Evolutionary conservation across 2,113 vertebrate genomes (phyloP).

Genomic region (Sinosuthora webbiana): DNA sequence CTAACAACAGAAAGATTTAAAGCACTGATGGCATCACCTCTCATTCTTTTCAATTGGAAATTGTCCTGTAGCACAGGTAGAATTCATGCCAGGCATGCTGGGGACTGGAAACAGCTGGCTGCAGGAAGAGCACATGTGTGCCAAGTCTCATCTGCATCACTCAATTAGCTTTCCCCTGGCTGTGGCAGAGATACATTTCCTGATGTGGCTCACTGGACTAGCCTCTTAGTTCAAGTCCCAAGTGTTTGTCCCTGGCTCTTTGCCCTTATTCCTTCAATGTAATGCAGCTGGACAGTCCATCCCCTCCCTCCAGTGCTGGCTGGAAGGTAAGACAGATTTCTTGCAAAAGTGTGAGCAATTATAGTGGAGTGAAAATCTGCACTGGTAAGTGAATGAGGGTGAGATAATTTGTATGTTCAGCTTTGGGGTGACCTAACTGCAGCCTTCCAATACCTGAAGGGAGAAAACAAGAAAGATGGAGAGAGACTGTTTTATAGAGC

Average conservation of each 20-base stretch:
- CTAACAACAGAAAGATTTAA: background rate
- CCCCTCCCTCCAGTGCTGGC: background rate
- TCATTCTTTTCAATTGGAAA: background rate
- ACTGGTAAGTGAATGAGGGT: background rate
- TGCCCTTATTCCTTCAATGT: background rate
- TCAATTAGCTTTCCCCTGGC: background rate
- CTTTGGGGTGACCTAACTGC: background rate
- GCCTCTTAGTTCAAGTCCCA: background rate
- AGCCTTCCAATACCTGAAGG: background rate
- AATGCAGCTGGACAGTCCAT: background rate
- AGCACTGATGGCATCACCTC: background rate
- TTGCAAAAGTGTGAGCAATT: background rate
- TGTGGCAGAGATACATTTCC: background rate
- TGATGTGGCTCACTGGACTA: background rate
- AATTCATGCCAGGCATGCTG: background rate
- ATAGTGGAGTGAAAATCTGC: background rate
- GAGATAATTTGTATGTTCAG: background rate
- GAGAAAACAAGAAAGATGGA: background rate
- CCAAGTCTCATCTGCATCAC: slow-evolving; percentile 48
- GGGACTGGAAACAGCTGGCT: slow-evolving; percentile 39
- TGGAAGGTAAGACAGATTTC: background rate
- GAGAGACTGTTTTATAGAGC: background rate
- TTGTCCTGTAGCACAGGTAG: background rate
- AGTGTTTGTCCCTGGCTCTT: background rate
- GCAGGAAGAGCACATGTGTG: background rate